Evolutionary conservation across 2,888 invertebrate genomes (phyloP).

Genomic region (Leuctra nigra): DNA sequence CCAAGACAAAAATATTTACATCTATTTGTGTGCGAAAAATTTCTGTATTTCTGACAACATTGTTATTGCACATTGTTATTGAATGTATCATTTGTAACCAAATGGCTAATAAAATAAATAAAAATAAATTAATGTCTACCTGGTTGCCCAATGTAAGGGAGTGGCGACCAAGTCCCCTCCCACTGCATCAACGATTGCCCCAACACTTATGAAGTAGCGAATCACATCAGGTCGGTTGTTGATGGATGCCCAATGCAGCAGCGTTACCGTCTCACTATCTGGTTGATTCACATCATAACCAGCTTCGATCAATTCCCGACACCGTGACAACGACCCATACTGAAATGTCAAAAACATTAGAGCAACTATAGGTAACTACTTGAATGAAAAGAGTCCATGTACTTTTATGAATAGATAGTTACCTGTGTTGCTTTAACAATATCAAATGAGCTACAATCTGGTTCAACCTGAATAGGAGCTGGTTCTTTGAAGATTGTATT

Average conservation of each 20-base stretch:
- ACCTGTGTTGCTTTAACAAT: slow-evolving; percentile 93
- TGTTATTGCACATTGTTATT: too few relatives aligned
- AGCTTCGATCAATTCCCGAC: slow-evolving; percentile 80
- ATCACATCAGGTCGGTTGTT: slow-evolving; percentile 94
- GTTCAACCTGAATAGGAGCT: slow-evolving; percentile 35
- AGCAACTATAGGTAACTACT: too few relatives aligned
- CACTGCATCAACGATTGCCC: slow-evolving; percentile 83
- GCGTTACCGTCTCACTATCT: slow-evolving; percentile 90
- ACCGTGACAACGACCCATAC: slow-evolving; percentile 82
- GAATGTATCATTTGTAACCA: too few relatives aligned
- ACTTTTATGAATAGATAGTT: slow-evolving; percentile 24
- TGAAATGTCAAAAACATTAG: slow-evolving; percentile 32
- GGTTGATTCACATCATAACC: slow-evolving; percentile 93
- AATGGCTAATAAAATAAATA: too few relatives aligned
- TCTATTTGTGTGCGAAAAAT: too few relatives aligned
- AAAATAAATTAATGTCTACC: too few relatives aligned
- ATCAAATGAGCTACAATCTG: slow-evolving; percentile 76
- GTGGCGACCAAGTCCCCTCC: slow-evolving; percentile 96
- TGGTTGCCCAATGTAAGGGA: slow-evolving; percentile 96
- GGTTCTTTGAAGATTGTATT: slow-evolving; percentile 35
- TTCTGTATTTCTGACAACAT: too few relatives aligned
- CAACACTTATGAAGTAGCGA: slow-evolving; percentile 77
- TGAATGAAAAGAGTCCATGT: too few relatives aligned
- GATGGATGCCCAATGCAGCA: slow-evolving; percentile 99
- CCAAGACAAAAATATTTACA: too few relatives aligned